Conservation (phyloP, 2,888 invertebrate species). For the Trissonchulus sp. region DNA sequence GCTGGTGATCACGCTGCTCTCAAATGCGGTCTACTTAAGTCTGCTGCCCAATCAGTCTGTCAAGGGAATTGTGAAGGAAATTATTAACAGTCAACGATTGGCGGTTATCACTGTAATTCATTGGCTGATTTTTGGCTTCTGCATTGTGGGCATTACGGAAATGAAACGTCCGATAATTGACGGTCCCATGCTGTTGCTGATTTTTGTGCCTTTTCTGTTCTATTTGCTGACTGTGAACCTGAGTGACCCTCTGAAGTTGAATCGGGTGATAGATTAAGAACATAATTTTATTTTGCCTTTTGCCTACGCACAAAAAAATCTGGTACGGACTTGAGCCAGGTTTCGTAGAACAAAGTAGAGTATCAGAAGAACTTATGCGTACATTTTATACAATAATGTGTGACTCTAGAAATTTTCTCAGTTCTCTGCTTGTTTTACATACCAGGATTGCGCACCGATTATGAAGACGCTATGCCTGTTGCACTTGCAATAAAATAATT, state of each 20-base stretch:
- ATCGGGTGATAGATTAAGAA: too few species aligned
- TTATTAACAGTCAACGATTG: not conserved
- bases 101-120: not conserved
- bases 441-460: too few species aligned
- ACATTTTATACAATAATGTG: too few species aligned
- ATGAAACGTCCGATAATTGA: not conserved
- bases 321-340: too few species aligned
- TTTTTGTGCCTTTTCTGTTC: not conserved
- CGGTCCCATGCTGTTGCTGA: not conserved
- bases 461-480: too few species aligned
- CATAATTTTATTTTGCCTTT: too few species aligned
- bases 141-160: not conserved
- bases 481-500: too few species aligned
- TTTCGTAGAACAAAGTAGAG: too few species aligned
- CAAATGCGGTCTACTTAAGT: not conserved
- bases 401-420: too few species aligned
- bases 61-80: not conserved
- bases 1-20: not conserved
- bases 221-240: slow-evolving; percentile 3
- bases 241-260: slow-evolving; percentile 4
- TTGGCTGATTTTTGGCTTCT: not conserved
- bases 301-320: too few species aligned
- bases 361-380: too few species aligned
- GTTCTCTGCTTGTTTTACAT: too few species aligned
- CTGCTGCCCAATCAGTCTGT: not conserved